Evolutionary conservation across 2,888 invertebrate genomes (phyloP), one percentile per base, ranked within the genome.

Genomic region (Chrysomela aeneicollis): DNA sequence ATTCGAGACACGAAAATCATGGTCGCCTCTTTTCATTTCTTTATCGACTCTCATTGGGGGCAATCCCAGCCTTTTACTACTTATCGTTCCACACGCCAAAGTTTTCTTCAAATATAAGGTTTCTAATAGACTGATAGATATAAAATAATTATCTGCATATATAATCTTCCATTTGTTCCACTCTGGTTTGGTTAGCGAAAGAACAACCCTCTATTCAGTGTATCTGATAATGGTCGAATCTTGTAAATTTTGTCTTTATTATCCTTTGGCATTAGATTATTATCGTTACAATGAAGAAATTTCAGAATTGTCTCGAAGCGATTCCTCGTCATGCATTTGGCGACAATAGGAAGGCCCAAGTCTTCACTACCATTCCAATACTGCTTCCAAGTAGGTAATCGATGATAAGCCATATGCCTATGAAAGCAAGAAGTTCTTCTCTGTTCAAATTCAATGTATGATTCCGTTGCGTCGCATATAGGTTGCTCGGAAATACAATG

Each of bases 401-500:
- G 57, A 50, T 71, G 63, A 53, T 64, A 66, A 12, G 61, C 62
- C 58, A 64, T 63, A 67, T 58, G 8, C 69, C 66, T 35, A 62
- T 53, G 47, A 63, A 67, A 21, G 58, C 51, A 15, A 67, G 59
- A 26, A 71, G 53, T 47, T 68, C 59, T 46, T 65, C 32, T 65
- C 55, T 59, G 42, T 37, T 67, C 35, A 68, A 32, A 60, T 60
- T 61, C 9, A 71, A 32, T 66, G 37, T 64, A 30, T 53, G n/a
- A n/a, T n/a, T n/a, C n/a, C 49, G 15, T 61, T 71, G 70, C 10
- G 59, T 61, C 10, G 62, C 70, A 65, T 71, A 65, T n/a, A 71
- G 59, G 32, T 70, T 71, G 37, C 64, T 68, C 57, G 68, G 71
- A 55, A 59, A 67, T 12, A 64, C 58, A 47, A 67, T 63, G 54